A percentile compares a stretch with the other conserved stretches of the same genome.
phyloP scores from a whole-genome alignment of 2,888 invertebrate species.

The Hypomecis atomaria region DNA sequence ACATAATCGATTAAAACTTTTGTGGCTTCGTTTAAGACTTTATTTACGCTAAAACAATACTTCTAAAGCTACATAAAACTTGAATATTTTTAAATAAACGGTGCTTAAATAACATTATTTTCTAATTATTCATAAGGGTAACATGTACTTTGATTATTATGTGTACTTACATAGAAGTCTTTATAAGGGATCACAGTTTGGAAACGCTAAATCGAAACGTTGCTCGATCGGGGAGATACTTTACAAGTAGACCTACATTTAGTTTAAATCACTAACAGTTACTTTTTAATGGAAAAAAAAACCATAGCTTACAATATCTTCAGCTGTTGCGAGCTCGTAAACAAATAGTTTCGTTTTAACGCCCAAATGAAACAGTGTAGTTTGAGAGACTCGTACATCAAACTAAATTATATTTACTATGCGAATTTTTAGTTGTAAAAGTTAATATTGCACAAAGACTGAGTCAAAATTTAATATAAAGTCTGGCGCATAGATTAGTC shows the following conservation, averaged over 20 bases:
- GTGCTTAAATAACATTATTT: conserved; percentile 45
- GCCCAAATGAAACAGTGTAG: background rate
- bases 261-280: conserved; percentile 26
- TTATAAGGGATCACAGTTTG: conserved; percentile 84
- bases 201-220: conserved; percentile 78
- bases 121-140: conserved; percentile 48
- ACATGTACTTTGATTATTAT: conserved; percentile 53
- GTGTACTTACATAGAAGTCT: conserved; percentile 82
- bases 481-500: background rate
- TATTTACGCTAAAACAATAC: background rate
- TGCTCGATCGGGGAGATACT: conserved; percentile 38
- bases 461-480: background rate
- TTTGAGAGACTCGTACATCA: background rate
- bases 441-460: conserved; percentile 7
- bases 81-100: conserved; percentile 31
- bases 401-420: background rate
- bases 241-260: conserved; percentile 38
- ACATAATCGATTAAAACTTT: conserved; percentile 1
- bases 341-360: conserved; percentile 1
- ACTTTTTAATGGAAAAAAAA: conserved; percentile 12
- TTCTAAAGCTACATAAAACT: conserved; percentile 20
- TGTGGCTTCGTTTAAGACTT: conserved; percentile 6
- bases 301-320: background rate
- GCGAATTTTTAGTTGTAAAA: background rate
- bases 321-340: conserved; percentile 4